These are phyloP conservation scores for Drosophila yakuba DNA, from an alignment of 1,140 invertebrate genomes.

Conservation along the genomic window DNA sequence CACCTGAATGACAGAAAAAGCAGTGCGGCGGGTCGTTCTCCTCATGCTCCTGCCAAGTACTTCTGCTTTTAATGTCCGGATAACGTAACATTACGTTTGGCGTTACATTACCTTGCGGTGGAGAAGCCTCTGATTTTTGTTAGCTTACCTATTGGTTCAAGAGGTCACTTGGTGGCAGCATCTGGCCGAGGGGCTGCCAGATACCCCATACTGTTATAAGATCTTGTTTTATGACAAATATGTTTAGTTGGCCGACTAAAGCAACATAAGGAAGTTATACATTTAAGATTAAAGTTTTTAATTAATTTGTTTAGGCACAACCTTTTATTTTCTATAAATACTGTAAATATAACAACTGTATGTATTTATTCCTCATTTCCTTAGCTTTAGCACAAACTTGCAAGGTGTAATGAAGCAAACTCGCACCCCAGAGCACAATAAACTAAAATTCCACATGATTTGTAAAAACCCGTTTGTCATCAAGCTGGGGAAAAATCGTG, in stretches of 20 bases:
- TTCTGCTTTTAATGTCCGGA: constrained; percentile 65
- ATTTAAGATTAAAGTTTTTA: too few species aligned
- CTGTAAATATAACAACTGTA: too few species aligned
- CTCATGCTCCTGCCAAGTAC: constrained; percentile 17
- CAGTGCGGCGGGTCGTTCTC: constrained; percentile 34
- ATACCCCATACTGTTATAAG: neutral
- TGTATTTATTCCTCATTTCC: neutral
- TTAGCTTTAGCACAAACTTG: neutral
- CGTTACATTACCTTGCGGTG: constrained; percentile 36
- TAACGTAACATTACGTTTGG: constrained; percentile 42
- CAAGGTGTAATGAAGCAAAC: constrained; percentile 15
- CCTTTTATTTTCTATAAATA: too few species aligned
- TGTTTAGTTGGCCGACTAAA: too few species aligned
- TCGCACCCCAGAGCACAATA: constrained; percentile 1
- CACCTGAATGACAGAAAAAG: constrained; percentile 81
- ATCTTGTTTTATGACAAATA: too few species aligned
- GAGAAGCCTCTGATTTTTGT: constrained; percentile 64
- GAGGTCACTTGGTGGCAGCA: constrained; percentile 64
- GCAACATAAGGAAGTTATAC: too few species aligned
- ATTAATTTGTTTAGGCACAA: too few species aligned
- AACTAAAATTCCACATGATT: constrained; percentile 36
- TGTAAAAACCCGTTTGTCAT: constrained; percentile 50
- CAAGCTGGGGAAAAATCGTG: constrained; percentile 50
- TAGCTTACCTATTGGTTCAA: constrained; percentile 75
- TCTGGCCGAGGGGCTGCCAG: neutral